These are phyloP conservation scores for Glareola pratincola DNA, from an alignment of 2,113 vertebrate species.

Conservation along the genomic window DNA sequence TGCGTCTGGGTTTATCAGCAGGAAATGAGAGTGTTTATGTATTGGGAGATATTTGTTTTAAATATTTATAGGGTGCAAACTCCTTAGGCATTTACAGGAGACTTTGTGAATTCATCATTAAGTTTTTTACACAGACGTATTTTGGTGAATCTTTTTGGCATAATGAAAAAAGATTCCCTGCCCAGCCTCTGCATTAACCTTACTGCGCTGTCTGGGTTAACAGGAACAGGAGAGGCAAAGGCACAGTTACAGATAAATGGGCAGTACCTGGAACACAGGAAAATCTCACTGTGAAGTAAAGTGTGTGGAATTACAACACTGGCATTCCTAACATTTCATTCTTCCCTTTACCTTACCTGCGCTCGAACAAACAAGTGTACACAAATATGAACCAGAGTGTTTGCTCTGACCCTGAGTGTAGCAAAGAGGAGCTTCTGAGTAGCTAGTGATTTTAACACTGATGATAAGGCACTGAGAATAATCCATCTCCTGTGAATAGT, in stretches of 20 bases:
- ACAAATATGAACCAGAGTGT: neutral
- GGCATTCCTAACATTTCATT: neutral
- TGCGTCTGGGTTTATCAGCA: constrained; percentile 59
- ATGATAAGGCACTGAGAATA: neutral
- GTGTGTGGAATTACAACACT: neutral
- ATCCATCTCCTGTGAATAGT: neutral
- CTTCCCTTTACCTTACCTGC: neutral
- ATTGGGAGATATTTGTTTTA: constrained; percentile 71
- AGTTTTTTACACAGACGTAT: neutral
- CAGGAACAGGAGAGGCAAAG: neutral
- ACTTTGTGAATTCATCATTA: constrained; percentile 45
- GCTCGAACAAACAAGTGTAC: neutral
- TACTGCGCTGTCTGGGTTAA: neutral
- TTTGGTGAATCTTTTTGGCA: constrained; percentile 12
- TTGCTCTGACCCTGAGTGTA: neutral
- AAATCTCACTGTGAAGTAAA: neutral
- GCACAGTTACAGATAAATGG: neutral
- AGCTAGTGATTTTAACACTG: neutral
- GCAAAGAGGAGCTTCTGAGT: neutral
- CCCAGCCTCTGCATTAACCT: neutral
- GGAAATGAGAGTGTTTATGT: constrained; percentile 66
- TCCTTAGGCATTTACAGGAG: constrained; percentile 59
- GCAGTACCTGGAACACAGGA: neutral
- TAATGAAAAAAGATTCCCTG: neutral
- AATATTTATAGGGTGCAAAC: constrained; percentile 73